These are phyloP conservation scores for Drosophila buzzatii DNA, from an alignment of 2,888 invertebrate genomes.

Conservation along the genomic window DNA sequence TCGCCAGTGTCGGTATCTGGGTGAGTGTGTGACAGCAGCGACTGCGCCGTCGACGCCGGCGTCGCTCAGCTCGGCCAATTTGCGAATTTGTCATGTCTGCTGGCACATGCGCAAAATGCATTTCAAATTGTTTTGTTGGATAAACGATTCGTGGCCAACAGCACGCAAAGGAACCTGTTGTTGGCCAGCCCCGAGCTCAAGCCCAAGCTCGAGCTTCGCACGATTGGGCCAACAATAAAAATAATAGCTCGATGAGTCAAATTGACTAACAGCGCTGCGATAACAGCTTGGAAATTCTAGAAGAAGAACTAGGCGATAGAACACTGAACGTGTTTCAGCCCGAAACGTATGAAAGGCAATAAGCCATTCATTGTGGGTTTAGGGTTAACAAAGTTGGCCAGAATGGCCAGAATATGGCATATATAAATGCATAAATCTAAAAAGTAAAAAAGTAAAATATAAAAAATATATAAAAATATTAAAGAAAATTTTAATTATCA, in stretches of 20 bases:
- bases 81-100: conserved; percentile 68
- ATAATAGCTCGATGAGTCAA: conserved; percentile 28
- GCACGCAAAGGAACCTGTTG: conserved; percentile 69
- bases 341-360: not conserved
- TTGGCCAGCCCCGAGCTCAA: conserved; percentile 7
- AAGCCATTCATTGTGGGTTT: not conserved
- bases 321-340: conserved; percentile 23
- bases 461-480: too few species aligned
- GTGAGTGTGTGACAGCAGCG: conserved; percentile 74
- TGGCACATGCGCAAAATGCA: conserved; percentile 59
- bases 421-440: too few species aligned
- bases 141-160: conserved; percentile 50
- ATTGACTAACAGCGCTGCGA: conserved; percentile 22
- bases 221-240: conserved; percentile 18
- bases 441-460: too few species aligned
- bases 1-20: conserved; percentile 61
- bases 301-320: not conserved
- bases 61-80: conserved; percentile 30
- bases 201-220: not conserved
- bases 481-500: too few species aligned
- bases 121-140: conserved; percentile 43
- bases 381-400: not conserved
- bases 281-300: conserved; percentile 17
- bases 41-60: conserved; percentile 25
- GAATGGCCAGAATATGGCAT: not conserved